Evolutionary conservation across 2,888 invertebrate species (phyloP), one percentile per base, ranked within the genome.

Genomic region (Poecilobothrus nobilitatus): DNA sequence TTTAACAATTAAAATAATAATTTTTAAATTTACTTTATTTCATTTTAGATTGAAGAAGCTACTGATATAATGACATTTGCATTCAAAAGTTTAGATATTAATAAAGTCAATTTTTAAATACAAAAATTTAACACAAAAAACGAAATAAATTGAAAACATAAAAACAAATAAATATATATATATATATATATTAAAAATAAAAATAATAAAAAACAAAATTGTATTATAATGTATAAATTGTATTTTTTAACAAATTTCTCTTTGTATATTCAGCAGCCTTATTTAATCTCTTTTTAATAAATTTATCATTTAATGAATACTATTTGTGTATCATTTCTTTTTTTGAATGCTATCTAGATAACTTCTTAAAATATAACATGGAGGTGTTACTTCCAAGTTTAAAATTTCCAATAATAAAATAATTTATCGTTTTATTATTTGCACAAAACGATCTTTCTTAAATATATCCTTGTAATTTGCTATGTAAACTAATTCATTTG

Each of bases 21-120:
- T 37, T 10, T 37, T 37, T 37, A 37, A 37, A 37, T 37, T 37
- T 12, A 37, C n/a, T 10, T 37, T 8, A 37, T 44, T 64, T 22
- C 73, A 71, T 84, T 86, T 77, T 85, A 95, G 90, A 97, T 97
- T 78, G 96, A 95, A 73, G 97, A 97, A 82, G 87, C 90, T 76
- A 91, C 93, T 0, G 97, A 98, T 79, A 92, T 95, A 74, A 85
- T 95, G 76, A 80, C 80, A 21, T 82, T 82, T 71, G 77, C 81
- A 75, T 77, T 76, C 34, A 79, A 78, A 73, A 79, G 79, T 67
- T 74, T 82, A 12, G 79, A 79, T 44, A 73, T 81, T 18, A 78
- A 80, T 69, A 74, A 71, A 61, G 72, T 78, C 20, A 80, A 80
- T 73, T 73, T 81, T 41, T 79, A 76, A 78, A 27, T 27, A 37